Conservation (phyloP, 2,797 vertebrate genomes). For the Ctenochaetus hawaiiensis region DNA sequence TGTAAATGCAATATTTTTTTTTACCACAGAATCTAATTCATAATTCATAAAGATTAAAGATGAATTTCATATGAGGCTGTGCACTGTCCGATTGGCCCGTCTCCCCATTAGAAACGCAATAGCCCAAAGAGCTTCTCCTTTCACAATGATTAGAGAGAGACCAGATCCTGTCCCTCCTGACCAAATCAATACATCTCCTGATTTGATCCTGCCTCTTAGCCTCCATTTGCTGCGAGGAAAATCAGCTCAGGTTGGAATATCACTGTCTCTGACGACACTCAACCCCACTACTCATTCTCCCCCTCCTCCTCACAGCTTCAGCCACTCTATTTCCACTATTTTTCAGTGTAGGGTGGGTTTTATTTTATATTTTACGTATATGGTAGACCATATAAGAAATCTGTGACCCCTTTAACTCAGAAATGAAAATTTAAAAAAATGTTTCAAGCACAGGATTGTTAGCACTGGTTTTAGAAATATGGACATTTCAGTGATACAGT, state of each 20-base stretch:
- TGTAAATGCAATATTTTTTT: slow-evolving; percentile 74
- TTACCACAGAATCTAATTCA: slow-evolving; percentile 75
- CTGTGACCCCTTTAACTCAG: not conserved
- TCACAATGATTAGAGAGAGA: slow-evolving; percentile 71
- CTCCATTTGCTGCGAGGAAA: slow-evolving; percentile 52
- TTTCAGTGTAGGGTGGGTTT: slow-evolving; percentile 10
- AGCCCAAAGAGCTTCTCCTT: slow-evolving; percentile 68
- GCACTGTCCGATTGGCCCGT: slow-evolving; percentile 61
- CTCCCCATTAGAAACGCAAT: slow-evolving; percentile 57
- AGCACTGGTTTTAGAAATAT: not conserved
- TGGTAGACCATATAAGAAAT: not conserved
- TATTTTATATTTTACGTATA: not conserved
- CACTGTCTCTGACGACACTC: slow-evolving; percentile 25
- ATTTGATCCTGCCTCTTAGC: slow-evolving; percentile 64
- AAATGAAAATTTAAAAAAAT: too few species aligned
- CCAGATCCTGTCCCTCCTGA: slow-evolving; percentile 67
- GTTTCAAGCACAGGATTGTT: not conserved
- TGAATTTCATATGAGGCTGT: slow-evolving; percentile 76
- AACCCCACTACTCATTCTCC: slow-evolving; percentile 5
- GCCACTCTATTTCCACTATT: slow-evolving; percentile 1
- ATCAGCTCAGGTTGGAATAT: slow-evolving; percentile 56
- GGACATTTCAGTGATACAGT: not conserved
- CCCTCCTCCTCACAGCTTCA: not conserved
- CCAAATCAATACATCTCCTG: slow-evolving; percentile 78
- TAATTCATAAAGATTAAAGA: slow-evolving; percentile 85